Percentiles rank a stretch among this genome's conserved stretches.
These are phyloP conservation scores for Trichechus manatus DNA, from an alignment of 2,113 vertebrate species.

Conservation along the genomic window DNA sequence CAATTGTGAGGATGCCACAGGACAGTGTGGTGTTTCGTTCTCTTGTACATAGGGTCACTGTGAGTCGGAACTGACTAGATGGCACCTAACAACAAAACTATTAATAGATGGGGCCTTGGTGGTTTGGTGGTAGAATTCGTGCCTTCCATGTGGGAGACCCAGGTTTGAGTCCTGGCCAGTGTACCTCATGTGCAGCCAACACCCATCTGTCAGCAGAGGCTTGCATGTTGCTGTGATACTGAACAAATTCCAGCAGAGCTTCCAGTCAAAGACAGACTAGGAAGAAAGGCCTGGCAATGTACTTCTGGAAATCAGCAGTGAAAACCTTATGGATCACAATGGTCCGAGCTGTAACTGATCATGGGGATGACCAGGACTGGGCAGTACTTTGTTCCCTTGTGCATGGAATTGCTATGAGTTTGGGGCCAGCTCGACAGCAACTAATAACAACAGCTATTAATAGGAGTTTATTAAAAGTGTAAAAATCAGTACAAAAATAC, in stretches of 20 bases:
- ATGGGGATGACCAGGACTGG: background rate
- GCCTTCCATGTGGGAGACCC: background rate
- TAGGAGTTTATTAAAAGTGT: background rate
- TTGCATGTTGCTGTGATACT: no score
- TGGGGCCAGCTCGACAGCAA: background rate
- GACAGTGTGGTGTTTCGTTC: no score
- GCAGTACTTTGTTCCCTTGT: background rate
- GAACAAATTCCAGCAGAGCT: background rate
- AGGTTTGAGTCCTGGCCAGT: background rate
- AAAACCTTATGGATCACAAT: background rate
- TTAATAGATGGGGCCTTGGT: no score
- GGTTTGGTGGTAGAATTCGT: background rate
- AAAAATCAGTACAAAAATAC: background rate
- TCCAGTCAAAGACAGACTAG: background rate
- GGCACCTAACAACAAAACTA: no score
- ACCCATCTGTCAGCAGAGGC: no score
- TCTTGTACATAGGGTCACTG: no score
- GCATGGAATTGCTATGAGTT: no score
- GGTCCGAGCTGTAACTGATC: no score
- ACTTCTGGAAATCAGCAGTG: background rate
- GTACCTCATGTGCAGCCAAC: background rate
- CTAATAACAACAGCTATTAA: background rate
- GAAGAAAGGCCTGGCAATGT: background rate
- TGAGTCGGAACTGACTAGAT: no score
- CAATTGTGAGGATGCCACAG: no score